phyloP scores from a whole-genome alignment of 53 echinoderm and acorn worm genomes.

The Crossaster papposus region DNA sequence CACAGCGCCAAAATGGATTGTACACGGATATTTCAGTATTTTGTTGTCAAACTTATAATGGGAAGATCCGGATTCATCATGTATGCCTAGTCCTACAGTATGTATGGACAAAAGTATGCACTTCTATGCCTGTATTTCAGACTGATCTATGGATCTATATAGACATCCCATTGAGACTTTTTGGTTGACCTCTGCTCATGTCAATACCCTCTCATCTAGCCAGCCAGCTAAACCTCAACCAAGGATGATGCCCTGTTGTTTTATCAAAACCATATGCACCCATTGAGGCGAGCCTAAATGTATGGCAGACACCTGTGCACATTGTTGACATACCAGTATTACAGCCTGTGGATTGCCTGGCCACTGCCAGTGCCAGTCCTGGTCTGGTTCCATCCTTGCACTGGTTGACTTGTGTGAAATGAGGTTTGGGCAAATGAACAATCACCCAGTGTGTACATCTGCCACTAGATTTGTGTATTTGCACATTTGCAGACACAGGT shows the following conservation, averaged over 20 bases:
- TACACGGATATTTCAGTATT: no score
- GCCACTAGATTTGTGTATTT: background rate
- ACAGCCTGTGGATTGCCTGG: background rate
- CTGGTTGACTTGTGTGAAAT: background rate
- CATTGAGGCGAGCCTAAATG: background rate
- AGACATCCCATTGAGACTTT: background rate
- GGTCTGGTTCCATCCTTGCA: background rate
- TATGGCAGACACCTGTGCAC: background rate
- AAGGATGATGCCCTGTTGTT: background rate
- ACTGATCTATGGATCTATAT: no score
- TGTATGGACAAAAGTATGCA: background rate
- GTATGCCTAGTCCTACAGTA: background rate
- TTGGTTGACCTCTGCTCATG: background rate
- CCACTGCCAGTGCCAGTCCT: background rate
- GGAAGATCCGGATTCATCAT: background rate
- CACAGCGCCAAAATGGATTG: no score
- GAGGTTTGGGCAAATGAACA: background rate
- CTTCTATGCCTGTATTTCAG: background rate
- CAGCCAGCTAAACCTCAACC: background rate
- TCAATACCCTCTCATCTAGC: slow-evolving; percentile 4
- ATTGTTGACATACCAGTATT: background rate
- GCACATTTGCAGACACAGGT: background rate
- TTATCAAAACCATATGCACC: background rate
- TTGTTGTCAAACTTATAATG: no score
- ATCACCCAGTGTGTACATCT: background rate